A percentile compares a stretch with the other conserved stretches of the same genome.
These are phyloP conservation scores for Aurelia sp. DNA, from an alignment of 30 jellyfish, hydroid and myxozoan genomes.

Conservation along the genomic window DNA sequence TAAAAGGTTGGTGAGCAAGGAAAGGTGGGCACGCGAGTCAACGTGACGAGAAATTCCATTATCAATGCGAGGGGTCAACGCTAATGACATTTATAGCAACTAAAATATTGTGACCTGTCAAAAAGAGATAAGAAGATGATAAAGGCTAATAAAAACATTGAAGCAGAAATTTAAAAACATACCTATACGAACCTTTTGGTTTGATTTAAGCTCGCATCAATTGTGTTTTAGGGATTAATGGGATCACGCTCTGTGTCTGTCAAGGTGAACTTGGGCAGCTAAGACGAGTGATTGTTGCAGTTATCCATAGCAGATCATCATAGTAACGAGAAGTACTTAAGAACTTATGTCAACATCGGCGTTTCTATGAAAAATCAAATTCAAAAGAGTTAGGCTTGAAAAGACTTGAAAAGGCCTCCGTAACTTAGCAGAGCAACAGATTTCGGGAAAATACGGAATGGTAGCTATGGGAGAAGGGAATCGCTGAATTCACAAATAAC, in stretches of 20 bases:
- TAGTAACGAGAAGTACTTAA: constrained; percentile 59
- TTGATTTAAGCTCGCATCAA: no score
- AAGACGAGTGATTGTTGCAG: constrained; percentile 19
- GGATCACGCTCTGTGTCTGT: not conserved
- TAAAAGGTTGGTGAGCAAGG: no score
- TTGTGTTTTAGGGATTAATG: not conserved
- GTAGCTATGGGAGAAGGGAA: not conserved
- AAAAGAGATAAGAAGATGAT: not conserved
- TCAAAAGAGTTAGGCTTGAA: constrained; percentile 34
- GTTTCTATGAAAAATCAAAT: constrained; percentile 53
- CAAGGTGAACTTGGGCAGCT: constrained; percentile 25
- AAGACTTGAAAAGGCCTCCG: constrained; percentile 14
- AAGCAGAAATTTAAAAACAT: no score
- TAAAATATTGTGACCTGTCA: not conserved
- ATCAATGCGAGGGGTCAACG: not conserved
- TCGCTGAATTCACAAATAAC: no score
- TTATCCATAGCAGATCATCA: constrained; percentile 40
- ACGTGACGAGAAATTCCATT: constrained; percentile 3
- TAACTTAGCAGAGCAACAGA: constrained; percentile 25
- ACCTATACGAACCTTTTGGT: no score
- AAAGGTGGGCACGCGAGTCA: constrained; percentile 1
- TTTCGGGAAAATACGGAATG: constrained; percentile 1
- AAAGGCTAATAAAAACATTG: not conserved
- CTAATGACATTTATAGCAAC: not conserved
- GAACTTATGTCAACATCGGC: constrained; percentile 78